A percentile compares a stretch with the other conserved stretches of the same genome.
These are phyloP conservation scores for Cathartes aura DNA, from an alignment of 2,113 vertebrate genomes.

Conservation along the genomic window DNA sequence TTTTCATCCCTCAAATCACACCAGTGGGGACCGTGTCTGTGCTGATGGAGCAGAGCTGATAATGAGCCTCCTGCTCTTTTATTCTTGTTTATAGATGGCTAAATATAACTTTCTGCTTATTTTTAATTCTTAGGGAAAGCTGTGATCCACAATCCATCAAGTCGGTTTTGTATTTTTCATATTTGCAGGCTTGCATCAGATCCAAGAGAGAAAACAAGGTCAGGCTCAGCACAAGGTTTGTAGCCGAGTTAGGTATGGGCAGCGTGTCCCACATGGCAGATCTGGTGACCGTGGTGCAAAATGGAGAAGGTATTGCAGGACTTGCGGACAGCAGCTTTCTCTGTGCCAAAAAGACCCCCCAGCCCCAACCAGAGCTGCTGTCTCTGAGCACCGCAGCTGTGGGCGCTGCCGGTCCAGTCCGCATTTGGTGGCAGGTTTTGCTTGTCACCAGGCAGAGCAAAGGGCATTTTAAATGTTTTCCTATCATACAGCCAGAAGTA, in stretches of 20 bases:
- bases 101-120: conserved; percentile 29
- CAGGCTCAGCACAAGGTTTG: neutral
- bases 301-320: neutral
- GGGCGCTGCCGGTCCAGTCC: neutral
- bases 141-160: neutral
- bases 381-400: neutral
- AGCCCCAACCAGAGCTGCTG: neutral
- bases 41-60: neutral
- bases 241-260: neutral
- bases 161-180: neutral
- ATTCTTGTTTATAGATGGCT: neutral
- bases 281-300: fast-evolving
- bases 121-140: neutral
- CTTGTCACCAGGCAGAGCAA: neutral
- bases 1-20: neutral
- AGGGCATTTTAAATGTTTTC: neutral
- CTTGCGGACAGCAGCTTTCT: neutral
- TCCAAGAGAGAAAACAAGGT: neutral
- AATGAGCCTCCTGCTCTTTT: neutral
- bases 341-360: neutral
- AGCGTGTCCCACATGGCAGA: fast-evolving
- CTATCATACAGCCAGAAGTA: neutral
- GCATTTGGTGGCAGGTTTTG: neutral
- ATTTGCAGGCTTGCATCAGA: neutral
- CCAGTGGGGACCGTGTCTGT: fast-evolving